Evolutionary conservation across 1,140 invertebrate genomes (phyloP).

Genomic region (Nixonia krombeini): DNA sequence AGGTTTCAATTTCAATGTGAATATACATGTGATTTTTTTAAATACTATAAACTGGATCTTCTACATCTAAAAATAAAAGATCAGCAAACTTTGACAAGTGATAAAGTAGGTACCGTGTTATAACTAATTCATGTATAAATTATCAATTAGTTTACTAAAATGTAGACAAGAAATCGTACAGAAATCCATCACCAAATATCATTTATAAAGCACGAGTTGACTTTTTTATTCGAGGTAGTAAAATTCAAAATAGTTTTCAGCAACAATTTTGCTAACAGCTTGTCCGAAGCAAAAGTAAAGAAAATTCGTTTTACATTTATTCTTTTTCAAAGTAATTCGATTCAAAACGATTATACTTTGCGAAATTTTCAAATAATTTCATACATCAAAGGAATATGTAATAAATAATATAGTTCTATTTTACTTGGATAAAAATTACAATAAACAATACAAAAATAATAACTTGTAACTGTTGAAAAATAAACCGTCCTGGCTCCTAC

Average conservation of each 20-base stretch:
- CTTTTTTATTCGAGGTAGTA: too few relatives aligned
- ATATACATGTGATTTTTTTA: conserved; percentile 28
- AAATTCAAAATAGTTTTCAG: conserved; percentile 8
- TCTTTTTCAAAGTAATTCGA: too few relatives aligned
- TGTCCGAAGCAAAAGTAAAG: conserved; percentile 18
- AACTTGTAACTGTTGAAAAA: conserved; percentile 48
- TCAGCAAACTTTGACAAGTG: conserved; percentile 70
- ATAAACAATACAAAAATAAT: conserved; percentile 44
- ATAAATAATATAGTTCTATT: conserved; percentile 7
- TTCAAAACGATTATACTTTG: too few relatives aligned
- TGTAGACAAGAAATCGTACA: conserved; percentile 33
- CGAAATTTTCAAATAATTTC: neutral
- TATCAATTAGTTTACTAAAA: conserved; percentile 38
- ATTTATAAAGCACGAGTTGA: conserved; percentile 25
- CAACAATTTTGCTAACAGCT: conserved; percentile 16
- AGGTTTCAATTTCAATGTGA: neutral
- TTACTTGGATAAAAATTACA: conserved; percentile 17
- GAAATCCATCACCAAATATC: conserved; percentile 42
- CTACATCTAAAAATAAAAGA: conserved; percentile 59
- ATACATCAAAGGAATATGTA: neutral
- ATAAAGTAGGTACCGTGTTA: conserved; percentile 69
- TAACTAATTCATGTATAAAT: conserved; percentile 37
- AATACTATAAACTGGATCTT: conserved; percentile 43
- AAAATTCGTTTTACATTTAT: too few relatives aligned
- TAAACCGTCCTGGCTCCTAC: conserved; percentile 73